Evolutionary conservation across 2,113 vertebrate genomes (phyloP).

Genomic region (Chaetodon trifascialis): DNA sequence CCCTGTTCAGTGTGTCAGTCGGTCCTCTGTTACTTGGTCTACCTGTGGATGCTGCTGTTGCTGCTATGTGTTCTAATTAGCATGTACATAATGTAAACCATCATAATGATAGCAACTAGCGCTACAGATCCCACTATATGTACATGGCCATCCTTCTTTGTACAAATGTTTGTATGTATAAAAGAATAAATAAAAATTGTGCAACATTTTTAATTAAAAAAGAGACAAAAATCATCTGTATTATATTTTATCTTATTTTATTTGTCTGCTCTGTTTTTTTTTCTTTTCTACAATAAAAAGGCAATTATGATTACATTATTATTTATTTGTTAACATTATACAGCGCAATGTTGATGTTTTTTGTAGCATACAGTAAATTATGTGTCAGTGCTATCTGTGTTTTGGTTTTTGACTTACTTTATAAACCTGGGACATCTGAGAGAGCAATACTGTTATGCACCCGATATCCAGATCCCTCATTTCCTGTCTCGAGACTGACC

Average conservation of each 20-base stretch:
- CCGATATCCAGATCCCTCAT: constrained; percentile 69
- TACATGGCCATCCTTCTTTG: constrained; percentile 92
- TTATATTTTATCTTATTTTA: constrained; percentile 86
- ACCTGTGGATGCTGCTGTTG: constrained; percentile 86
- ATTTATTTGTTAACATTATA: constrained; percentile 96
- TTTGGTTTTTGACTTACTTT: constrained; percentile 89
- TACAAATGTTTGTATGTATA: constrained; percentile 90
- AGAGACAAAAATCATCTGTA: constrained; percentile 82
- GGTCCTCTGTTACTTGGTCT: constrained; percentile 62
- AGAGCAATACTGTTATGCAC: constrained; percentile 85
- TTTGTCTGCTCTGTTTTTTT: constrained; percentile 75
- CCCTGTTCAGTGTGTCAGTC: constrained; percentile 61
- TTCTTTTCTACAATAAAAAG: constrained; percentile 81
- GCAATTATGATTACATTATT: constrained; percentile 87
- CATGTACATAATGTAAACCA: constrained; percentile 96
- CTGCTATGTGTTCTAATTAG: constrained; percentile 79
- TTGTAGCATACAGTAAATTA: constrained; percentile 88
- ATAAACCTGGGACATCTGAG: constrained; percentile 80
- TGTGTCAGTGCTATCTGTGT: constrained; percentile 88
- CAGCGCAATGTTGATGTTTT: constrained; percentile 74
- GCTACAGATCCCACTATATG: constrained; percentile 86
- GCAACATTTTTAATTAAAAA: constrained; percentile 83
- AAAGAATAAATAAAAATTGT: constrained; percentile 82
- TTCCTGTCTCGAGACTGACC: constrained; percentile 79
- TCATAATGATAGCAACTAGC: constrained; percentile 90